Conservation (phyloP, 1,140 invertebrate genomes). For the Radopholus similis region DNA sequence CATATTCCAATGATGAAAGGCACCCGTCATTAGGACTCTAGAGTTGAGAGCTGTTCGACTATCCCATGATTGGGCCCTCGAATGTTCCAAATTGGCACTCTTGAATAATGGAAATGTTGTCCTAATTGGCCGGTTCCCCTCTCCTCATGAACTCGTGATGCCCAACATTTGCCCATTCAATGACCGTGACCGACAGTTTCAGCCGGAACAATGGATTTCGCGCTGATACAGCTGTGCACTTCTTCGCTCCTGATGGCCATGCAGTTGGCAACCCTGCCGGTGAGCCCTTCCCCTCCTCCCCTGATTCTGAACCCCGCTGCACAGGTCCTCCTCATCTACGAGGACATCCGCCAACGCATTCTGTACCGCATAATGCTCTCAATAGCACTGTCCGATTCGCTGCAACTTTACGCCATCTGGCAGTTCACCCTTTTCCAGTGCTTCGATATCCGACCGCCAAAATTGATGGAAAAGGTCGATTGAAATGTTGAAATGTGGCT, state of each 20-base stretch:
- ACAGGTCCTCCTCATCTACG: slow-evolving; percentile 10
- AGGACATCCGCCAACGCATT: slow-evolving; percentile 4
- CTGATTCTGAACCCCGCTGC: neutral
- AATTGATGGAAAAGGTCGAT: neutral
- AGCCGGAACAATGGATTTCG: no score
- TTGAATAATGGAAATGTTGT: no score
- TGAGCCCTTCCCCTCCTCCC: neutral
- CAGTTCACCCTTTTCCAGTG: slow-evolving; percentile 10
- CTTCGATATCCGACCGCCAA: neutral
- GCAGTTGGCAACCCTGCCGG: slow-evolving; percentile 4
- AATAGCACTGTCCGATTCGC: slow-evolving; percentile 12
- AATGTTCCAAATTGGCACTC: no score
- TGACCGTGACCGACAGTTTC: no score
- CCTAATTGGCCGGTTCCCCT: no score
- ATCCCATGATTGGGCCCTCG: no score
- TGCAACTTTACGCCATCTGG: slow-evolving; percentile 20
- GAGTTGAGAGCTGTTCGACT: no score
- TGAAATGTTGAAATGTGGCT: neutral
- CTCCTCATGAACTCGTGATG: no score
- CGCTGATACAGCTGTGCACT: neutral
- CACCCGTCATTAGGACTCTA: no score
- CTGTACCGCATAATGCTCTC: slow-evolving; percentile 19
- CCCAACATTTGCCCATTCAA: no score
- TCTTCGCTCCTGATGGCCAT: slow-evolving; percentile 6
- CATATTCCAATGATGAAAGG: no score